A percentile compares a stretch with the other conserved stretches of the same genome.
Conservation (phyloP, 2,888 invertebrate genomes). For the Chymomyza caudatula region DNA sequence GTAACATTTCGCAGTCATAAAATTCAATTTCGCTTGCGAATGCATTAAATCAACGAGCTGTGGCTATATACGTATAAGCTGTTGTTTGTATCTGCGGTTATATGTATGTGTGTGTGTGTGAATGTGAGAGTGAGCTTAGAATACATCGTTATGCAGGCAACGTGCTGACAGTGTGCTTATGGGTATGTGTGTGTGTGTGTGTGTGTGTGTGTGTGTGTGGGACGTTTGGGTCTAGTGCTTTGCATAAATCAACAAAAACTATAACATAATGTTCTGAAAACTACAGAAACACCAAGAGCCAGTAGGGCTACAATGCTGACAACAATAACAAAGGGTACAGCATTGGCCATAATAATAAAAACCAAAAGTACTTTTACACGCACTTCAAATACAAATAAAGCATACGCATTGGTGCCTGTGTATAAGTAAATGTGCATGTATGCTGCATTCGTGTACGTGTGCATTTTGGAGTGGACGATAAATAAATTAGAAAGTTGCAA, state of each 20-base stretch:
- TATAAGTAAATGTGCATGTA: neutral
- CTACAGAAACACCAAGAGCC: conserved; percentile 23
- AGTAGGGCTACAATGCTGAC: conserved; percentile 2
- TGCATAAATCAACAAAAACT: conserved; percentile 38
- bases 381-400: conserved; percentile 61
- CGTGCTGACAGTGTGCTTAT: neutral
- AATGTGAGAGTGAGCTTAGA: neutral
- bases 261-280: conserved; percentile 33
- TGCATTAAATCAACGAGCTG: conserved; percentile 7
- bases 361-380: conserved; percentile 57
- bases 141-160: neutral
- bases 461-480: conserved; percentile 56
- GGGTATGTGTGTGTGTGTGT: conserved; percentile 12
- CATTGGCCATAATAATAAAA: conserved; percentile 48
- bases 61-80: neutral
- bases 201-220: neutral
- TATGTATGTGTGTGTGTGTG: neutral
- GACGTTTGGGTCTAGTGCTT: conserved; percentile 17
- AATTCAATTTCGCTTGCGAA: conserved; percentile 1
- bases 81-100: neutral
- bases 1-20: conserved; percentile 7
- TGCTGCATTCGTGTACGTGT: conserved; percentile 33
- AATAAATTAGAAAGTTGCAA: conserved; percentile 68
- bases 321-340: conserved; percentile 1
- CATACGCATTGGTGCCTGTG: conserved; percentile 25